Evolutionary conservation across 2,113 vertebrate species (phyloP), one percentile per base, ranked within the genome.

Genomic region (Oplegnathus fasciatus): DNA sequence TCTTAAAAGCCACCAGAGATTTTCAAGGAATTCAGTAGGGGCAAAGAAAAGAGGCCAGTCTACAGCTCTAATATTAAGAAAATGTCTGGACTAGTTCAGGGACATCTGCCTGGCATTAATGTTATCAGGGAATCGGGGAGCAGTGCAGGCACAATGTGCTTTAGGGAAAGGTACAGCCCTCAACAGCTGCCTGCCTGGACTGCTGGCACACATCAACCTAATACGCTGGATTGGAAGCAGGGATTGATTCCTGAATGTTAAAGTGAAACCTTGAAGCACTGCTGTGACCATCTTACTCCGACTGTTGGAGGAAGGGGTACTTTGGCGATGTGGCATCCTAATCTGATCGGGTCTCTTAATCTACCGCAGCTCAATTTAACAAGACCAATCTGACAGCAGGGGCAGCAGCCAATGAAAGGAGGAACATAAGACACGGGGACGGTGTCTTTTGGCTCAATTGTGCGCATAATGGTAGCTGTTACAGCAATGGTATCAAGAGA

Each of bases 61-160:
- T 75, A 78, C 81, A 67, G 65, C 77, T 88, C 48, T 89, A 77
- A 92, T 89, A 87, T 88, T 78, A 86, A 89, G 68, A 91, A 94
- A 90, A 89, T 76, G 82, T 72, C 79, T 93, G 91, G 77, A 91
- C 84, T 82, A 78, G 86, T 93, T 91, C 90, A 90, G 87, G 90
- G 94, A 95, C 93, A 94, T 93, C 94, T 94, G 94, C 92, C 91
- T 92, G 83, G 80, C 89, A 90, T 93, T 94, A 94, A 95, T 95
- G 94, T 88, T 94, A 90, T 90, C 88, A 91, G 92, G 94, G 95
- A 95, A 88, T 90, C 87, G 40, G 94, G 92, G 93, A 95, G 91
- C 83, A 77, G 88, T 69, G 83, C 69, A 80, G 85, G 86, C 81
- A 85, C 80, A 93, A 93, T 94, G 91, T 92, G 93, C 94, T 94